These are phyloP conservation scores for Eulithis prunata DNA, from an alignment of 2,888 invertebrate species.

Conservation along the genomic window DNA sequence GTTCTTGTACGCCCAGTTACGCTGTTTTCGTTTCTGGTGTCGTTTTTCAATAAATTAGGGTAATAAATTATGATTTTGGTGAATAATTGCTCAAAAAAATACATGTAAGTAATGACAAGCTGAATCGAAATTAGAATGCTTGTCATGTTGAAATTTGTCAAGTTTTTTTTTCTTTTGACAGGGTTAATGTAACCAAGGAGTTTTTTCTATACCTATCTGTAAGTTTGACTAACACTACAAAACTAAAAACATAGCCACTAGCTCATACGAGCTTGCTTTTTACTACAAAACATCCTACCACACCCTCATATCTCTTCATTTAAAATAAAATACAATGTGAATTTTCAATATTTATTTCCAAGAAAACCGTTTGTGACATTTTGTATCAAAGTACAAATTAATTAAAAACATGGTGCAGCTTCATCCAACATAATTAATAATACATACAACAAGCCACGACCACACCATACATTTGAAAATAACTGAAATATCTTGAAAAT, in stretches of 20 bases:
- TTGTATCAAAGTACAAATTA: constrained; percentile 25
- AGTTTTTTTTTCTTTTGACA: constrained; percentile 27
- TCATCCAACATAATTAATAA: constrained; percentile 7
- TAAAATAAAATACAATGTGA: constrained; percentile 6
- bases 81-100: constrained; percentile 65
- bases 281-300: no score
- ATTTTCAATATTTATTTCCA: constrained; percentile 45
- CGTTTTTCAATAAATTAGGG: constrained; percentile 49
- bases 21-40: constrained; percentile 45
- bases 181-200: background rate
- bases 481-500: background rate
- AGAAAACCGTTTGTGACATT: constrained; percentile 60
- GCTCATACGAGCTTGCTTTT: no score
- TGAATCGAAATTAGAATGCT: constrained; percentile 40
- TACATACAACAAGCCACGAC: background rate
- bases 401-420: constrained; percentile 10
- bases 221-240: no score
- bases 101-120: constrained; percentile 46
- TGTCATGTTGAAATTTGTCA: constrained; percentile 21
- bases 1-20: constrained; percentile 52
- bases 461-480: background rate
- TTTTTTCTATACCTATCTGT: background rate
- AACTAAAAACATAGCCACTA: no score
- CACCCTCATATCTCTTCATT: no score
- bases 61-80: constrained; percentile 58